These are phyloP conservation scores for Hylia prasina DNA, from an alignment of 2,113 vertebrate genomes.

Conservation along the genomic window DNA sequence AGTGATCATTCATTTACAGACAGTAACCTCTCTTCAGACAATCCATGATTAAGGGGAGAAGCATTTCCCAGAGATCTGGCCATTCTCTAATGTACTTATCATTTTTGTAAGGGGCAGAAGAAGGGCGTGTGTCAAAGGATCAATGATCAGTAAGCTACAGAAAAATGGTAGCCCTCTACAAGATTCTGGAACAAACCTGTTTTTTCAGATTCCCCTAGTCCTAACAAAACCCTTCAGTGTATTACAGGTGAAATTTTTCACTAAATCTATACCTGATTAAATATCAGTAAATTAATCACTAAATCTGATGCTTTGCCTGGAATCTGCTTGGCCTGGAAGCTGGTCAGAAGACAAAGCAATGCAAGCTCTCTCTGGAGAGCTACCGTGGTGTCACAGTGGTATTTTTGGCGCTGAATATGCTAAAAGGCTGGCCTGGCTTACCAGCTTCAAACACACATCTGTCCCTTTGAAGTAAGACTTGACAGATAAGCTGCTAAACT, in stretches of 20 bases:
- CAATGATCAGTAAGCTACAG: neutral
- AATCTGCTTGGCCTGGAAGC: neutral
- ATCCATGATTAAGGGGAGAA: neutral
- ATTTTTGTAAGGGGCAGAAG: neutral
- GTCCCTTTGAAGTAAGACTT: neutral
- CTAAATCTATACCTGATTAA: neutral
- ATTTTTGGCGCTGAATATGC: neutral
- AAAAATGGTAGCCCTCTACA: neutral
- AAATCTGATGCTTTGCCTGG: neutral
- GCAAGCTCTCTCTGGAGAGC: neutral
- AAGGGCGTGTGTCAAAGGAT: neutral
- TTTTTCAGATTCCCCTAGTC: neutral
- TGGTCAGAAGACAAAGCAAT: neutral
- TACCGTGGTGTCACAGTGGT: rapidly evolving
- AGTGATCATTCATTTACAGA: neutral
- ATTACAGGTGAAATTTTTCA: neutral
- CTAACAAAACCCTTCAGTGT: neutral
- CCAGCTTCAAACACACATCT: neutral
- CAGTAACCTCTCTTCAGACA: neutral
- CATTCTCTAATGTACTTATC: neutral
- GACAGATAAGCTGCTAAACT: neutral
- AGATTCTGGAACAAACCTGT: neutral
- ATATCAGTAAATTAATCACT: too few species aligned
- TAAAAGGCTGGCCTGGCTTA: neutral
- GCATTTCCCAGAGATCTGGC: neutral